These are phyloP conservation scores for Lepidurus arcticus DNA, from an alignment of 1,140 invertebrate genomes.

Conservation along the genomic window DNA sequence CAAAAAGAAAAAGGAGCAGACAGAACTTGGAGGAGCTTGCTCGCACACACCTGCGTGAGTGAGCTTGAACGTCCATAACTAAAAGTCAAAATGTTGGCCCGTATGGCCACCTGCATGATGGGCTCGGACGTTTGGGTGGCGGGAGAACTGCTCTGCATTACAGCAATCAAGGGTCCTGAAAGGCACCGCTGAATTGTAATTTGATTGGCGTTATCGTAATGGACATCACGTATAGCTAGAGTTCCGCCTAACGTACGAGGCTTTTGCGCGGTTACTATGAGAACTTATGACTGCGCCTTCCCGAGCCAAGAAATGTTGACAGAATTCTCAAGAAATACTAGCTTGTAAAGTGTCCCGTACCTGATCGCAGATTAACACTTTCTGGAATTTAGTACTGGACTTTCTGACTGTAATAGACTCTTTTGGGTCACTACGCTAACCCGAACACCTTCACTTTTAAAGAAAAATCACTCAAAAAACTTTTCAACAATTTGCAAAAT, in stretches of 20 bases:
- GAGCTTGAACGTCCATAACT: background rate
- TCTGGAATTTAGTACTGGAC: too few relatives aligned
- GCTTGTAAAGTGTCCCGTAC: too few relatives aligned
- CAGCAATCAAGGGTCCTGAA: constrained; percentile 18
- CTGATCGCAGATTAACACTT: too few relatives aligned
- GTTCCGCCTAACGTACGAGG: constrained; percentile 3
- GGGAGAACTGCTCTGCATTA: constrained; percentile 1
- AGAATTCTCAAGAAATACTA: too few relatives aligned
- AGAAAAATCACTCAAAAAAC: too few relatives aligned
- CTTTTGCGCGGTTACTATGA: background rate
- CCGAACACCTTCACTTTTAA: too few relatives aligned
- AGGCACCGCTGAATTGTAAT: background rate
- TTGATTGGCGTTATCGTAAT: constrained; percentile 22
- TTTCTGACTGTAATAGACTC: too few relatives aligned
- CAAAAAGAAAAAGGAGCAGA: too few relatives aligned
- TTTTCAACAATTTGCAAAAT: too few relatives aligned
- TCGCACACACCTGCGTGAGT: background rate
- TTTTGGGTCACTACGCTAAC: too few relatives aligned
- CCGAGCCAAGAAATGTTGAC: too few relatives aligned
- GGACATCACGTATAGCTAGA: constrained; percentile 12
- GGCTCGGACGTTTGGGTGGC: background rate
- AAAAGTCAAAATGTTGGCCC: background rate
- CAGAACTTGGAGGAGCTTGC: background rate
- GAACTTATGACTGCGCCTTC: background rate
- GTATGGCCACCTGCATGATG: constrained; percentile 1